Conservation (phyloP, 2,888 invertebrate genomes). For the Lucinisca nassula region DNA sequence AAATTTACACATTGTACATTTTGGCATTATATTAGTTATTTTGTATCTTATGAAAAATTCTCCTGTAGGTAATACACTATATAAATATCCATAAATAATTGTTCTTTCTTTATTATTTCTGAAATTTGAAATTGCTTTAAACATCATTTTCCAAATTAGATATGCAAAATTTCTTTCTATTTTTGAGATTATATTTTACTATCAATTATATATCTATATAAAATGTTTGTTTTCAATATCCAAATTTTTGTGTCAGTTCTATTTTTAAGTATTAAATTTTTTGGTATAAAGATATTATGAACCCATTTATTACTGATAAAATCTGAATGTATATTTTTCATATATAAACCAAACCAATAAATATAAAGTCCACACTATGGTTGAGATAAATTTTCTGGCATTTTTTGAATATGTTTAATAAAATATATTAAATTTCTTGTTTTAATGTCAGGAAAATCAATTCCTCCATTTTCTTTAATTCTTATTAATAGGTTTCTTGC, state of each 20-base stretch:
- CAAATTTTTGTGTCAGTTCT: not conserved
- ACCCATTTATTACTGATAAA: no score
- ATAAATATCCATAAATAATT: not conserved
- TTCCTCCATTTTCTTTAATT: not conserved
- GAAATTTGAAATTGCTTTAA: no score
- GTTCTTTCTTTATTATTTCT: not conserved
- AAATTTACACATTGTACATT: not conserved
- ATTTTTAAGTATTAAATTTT: not conserved
- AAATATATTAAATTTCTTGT: not conserved
- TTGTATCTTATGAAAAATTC: no score
- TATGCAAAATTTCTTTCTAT: not conserved
- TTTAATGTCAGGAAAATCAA: not conserved
- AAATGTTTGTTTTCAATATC: not conserved
- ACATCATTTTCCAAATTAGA: not conserved
- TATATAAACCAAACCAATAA: not conserved
- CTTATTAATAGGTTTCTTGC: not conserved
- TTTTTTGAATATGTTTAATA: not conserved
- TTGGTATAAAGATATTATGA: no score
- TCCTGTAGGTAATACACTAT: not conserved
- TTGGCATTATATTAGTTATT: no score
- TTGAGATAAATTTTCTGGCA: not conserved
- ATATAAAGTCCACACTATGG: not conserved
- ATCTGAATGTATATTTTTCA: not conserved
- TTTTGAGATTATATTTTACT: not conserved
- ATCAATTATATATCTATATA: not conserved